Base-by-base conservation (phyloP, 2,888 invertebrate species). In the Phlogophora meticulosa region DNA sequence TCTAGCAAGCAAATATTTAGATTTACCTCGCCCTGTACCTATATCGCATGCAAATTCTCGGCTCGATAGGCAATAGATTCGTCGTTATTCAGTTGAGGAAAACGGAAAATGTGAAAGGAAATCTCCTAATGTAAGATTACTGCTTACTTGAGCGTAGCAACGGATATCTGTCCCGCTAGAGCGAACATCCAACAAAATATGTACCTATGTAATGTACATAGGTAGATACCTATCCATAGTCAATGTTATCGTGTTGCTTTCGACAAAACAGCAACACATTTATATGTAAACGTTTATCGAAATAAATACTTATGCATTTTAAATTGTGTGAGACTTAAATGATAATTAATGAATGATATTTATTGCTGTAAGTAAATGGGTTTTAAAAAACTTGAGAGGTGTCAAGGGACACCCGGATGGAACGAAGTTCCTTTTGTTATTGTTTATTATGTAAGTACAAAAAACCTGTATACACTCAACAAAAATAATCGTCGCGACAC, bases 31-130 rank as follows among this genome's bases (percentile, higher is more conserved):
- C 4, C 17, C 5, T 17, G 38, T 20, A n/a, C n/a, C n/a, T n/a
- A 11, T 20, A 40, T n/a, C 9, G 5, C 20, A 34, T 46, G n/a
- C 28, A 22, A 62, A 62, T 59, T 62, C 36, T 59, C 62, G 60
- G n/a, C 9, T 60, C 28, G 20, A 28, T 46, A 7, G 13, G 60
- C 38, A 46, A 32, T 60, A 43, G 11, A 43, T 42, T 20, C 36
- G 36, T 66, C 28, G 36, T 49, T 67, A 62, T 52, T 22, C 15
- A 9, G 51, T 56, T 46, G 70, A 69, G 63, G 63, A 48, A 70
- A 70, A 69, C 45, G n/a, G 48, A 48, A 61, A 61, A 61, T 46
- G 17, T 51, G 22, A 52, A 61, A 67, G 48, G 51, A 69, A 69
- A 68, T 49, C 5, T 40, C n/a, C 11, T 17, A 49, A 36, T 28